Conservation (phyloP, 2,113 vertebrate genomes). For the Pteropus alecto region DNA sequence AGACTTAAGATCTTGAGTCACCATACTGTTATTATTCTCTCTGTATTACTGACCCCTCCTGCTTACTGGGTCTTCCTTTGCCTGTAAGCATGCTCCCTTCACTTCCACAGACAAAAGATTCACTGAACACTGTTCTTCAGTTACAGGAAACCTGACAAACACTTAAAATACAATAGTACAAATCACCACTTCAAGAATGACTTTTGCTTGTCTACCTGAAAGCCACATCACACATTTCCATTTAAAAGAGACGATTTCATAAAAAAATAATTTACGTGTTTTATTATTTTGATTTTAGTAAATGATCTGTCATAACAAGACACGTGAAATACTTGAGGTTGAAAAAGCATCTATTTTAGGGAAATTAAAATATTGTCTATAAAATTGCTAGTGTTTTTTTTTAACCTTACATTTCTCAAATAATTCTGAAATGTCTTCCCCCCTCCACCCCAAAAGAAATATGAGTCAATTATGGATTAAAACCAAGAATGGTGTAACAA, state of each 20-base stretch:
- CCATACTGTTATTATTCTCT: not conserved
- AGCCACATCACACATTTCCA: not conserved
- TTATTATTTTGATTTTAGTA: not conserved
- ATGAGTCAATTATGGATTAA: not conserved
- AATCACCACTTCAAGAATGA: not conserved
- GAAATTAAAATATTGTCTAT: not conserved
- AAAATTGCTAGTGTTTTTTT: not conserved
- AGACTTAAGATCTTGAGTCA: accelerated
- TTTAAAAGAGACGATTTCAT: not conserved
- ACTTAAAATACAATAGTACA: not conserved
- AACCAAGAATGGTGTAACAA: not conserved
- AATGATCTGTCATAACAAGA: not conserved
- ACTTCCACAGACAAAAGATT: not conserved
- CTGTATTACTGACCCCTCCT: not conserved
- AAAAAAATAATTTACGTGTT: not conserved
- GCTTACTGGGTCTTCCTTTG: not conserved
- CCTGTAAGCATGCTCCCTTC: too few species aligned
- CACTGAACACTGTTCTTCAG: not conserved
- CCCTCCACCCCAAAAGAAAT: not conserved
- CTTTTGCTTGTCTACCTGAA: not conserved
- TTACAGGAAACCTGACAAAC: not conserved
- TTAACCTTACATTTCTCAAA: not conserved
- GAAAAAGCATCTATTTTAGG: not conserved
- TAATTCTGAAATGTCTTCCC: not conserved
- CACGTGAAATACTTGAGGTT: not conserved